Base-by-base conservation (phyloP, 2,888 invertebrate species). In the Phyllotreta cruciferae region DNA sequence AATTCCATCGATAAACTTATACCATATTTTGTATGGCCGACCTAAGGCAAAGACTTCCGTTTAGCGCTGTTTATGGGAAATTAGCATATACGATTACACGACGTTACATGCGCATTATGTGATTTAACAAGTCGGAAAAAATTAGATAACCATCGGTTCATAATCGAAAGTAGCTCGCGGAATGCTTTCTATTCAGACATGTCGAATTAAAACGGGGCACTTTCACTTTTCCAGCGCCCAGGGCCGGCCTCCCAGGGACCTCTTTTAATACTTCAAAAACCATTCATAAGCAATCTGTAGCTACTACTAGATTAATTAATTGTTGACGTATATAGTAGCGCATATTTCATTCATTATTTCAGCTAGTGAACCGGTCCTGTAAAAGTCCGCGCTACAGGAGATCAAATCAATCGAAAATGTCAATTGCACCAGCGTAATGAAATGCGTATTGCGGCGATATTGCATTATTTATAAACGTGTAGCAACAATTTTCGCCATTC, bases 381-480 rank as follows among this genome's bases (percentile, higher is more conserved):
- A 3, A 10, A 2, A 6, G 39, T 45, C 6, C 24, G n/a, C 10
- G 13, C 13, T 6, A 45, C 14, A 45, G n/a, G n/a, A n/a, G n/a
- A n/a, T n/a, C n/a, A n/a, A n/a, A 72, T 71, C 68, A 67, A 67
- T 69, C 67, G 64, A 71, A 71, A 71, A 72, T 72, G 69, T 70
- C 72, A 70, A 68, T 69, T 66, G 69, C 62, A 67, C 45, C 70
- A 69, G 69, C 70, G 64, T 68, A 66, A 60, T 55, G 64, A 63
- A 64, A 67, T 56, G 56, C 61, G 63, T 55, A 67, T 14, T 8
- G 35, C 14, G 7, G 37, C 13, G 24, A 24, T 24, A 24, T 14
- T 49, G 35, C 49, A 49, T 52, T 52, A 52, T 52, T 52, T 52
- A 52, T 52, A 52, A 24, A 24, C 24, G 24, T 52, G 38, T 37